phyloP scores from a whole-genome alignment of 2,113 vertebrate genomes.

The Fukomys damarensis region DNA sequence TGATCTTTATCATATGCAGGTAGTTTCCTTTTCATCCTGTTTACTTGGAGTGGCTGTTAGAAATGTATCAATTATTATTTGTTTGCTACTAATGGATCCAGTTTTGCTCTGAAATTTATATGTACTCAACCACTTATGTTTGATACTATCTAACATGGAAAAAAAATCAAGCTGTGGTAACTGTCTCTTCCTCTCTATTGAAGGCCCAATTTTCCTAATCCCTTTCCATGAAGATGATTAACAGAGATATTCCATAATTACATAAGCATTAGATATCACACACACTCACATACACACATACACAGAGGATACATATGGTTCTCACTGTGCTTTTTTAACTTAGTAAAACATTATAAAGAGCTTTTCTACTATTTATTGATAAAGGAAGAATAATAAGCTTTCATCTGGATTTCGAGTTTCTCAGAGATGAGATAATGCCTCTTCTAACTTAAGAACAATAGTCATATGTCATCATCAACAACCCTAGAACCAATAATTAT shows the following conservation, averaged over 20 bases:
- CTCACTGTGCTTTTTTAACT: not conserved
- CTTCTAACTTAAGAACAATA: not conserved
- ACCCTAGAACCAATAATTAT: not conserved
- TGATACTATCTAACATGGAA: not conserved
- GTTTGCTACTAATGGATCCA: not conserved
- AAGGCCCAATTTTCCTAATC: not conserved
- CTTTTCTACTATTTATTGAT: not conserved
- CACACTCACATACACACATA: not conserved
- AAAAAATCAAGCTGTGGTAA: slow-evolving; percentile 19
- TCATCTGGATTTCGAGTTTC: not conserved
- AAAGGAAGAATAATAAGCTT: slow-evolving; percentile 13
- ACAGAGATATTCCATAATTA: not conserved
- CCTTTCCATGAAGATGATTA: not conserved
- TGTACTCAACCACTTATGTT: not conserved
- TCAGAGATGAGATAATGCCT: not conserved
- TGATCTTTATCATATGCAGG: not conserved
- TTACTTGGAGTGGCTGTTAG: not conserved
- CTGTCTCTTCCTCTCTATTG: not conserved
- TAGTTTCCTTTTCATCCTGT: not conserved
- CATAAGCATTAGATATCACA: not conserved
- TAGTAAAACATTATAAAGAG: not conserved
- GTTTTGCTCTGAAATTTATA: slow-evolving; percentile 9
- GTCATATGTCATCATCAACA: not conserved
- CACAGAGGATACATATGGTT: not conserved
- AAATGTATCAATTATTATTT: slow-evolving; percentile 11